These are phyloP conservation scores for Hirundo rustica DNA, from an alignment of 2,797 vertebrate species.

Conservation along the genomic window DNA sequence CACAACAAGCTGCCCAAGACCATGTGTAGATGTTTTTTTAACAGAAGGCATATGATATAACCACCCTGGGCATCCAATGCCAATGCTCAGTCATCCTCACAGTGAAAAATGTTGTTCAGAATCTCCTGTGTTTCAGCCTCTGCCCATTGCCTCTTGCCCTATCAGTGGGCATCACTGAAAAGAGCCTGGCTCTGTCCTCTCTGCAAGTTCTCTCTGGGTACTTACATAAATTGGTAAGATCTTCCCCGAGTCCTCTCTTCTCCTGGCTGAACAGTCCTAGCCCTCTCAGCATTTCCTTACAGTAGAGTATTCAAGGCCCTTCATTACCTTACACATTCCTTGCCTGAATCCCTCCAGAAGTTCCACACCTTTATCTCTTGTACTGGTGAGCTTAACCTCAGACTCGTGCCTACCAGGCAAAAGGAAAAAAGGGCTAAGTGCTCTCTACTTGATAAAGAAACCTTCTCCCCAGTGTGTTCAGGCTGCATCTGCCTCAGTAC, in stretches of 20 bases:
- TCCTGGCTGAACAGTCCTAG: neutral
- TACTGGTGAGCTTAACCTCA: neutral
- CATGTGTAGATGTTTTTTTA: accelerated
- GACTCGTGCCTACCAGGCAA: neutral
- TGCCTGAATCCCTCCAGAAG: neutral
- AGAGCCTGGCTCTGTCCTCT: neutral
- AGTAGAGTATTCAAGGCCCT: neutral
- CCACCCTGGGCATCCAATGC: accelerated
- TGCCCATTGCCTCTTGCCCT: neutral
- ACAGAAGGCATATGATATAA: neutral
- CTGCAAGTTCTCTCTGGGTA: neutral
- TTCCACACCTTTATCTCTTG: neutral
- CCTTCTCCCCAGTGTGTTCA: neutral
- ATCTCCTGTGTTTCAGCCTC: neutral
- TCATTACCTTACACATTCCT: neutral
- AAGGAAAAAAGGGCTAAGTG: neutral
- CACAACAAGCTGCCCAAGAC: neutral
- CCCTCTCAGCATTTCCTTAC: neutral
- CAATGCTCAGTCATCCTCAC: neutral
- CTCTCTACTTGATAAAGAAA: neutral
- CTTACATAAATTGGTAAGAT: neutral
- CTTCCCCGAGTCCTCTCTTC: neutral
- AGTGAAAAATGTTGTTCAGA: neutral
- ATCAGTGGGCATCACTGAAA: neutral
- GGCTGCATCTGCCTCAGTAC: neutral